These are phyloP conservation scores for Ranitomeya variabilis DNA, from an alignment of 2,113 vertebrate genomes.

Conservation along the genomic window DNA sequence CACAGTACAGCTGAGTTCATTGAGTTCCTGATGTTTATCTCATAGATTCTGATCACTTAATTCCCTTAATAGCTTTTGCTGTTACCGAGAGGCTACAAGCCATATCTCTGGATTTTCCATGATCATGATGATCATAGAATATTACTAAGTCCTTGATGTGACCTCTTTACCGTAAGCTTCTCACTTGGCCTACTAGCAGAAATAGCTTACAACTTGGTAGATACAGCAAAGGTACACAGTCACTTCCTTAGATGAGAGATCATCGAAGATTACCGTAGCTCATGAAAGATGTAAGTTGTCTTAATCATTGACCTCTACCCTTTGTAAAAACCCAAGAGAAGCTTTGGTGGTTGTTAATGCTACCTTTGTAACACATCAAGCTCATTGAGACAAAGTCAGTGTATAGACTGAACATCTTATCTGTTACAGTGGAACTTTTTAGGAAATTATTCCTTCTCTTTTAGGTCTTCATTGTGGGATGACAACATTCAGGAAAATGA, in stretches of 20 bases:
- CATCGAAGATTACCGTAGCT: background rate
- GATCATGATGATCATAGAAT: background rate
- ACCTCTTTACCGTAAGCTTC: background rate
- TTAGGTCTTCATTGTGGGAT: no score
- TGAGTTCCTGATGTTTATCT: slow-evolving; percentile 38
- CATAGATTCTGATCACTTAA: slow-evolving; percentile 33
- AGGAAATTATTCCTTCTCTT: no score
- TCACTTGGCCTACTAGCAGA: background rate
- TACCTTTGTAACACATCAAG: no score
- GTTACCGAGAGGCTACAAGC: background rate
- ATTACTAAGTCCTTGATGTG: slow-evolving; percentile 22
- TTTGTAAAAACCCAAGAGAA: no score
- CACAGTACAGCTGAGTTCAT: slow-evolving; percentile 25
- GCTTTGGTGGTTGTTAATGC: no score
- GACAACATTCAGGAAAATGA: no score
- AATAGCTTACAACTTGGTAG: background rate
- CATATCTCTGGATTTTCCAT: slow-evolving; percentile 15
- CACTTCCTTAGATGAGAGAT: background rate
- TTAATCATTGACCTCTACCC: no score
- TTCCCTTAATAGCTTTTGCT: slow-evolving; percentile 42
- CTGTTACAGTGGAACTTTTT: no score
- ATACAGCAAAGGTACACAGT: background rate
- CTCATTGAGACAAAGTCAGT: no score
- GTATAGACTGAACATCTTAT: no score
- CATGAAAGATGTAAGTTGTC: no score